Percentiles rank a stretch among this genome's conserved stretches.
These are phyloP conservation scores for zebrafish (Danio rerio) DNA, from an alignment of 2,113 vertebrate genomes.

Conservation along the genomic window GRCz12tu NC_133194.1:44183501-44184000, in stretches of 20 bases:
- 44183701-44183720: slow-evolving; percentile 65
- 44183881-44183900: slow-evolving; percentile 36
- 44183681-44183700: slow-evolving; percentile 70
- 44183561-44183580: slow-evolving; percentile 76
- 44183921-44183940: slow-evolving; percentile 10
- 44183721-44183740: slow-evolving; percentile 64
- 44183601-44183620: slow-evolving; percentile 80
- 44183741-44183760: slow-evolving; percentile 66
- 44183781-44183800: slow-evolving; percentile 58
- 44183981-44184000: not conserved
- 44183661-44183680: slow-evolving; percentile 79
- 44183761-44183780: slow-evolving; percentile 52
- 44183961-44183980: not conserved
- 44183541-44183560: slow-evolving; percentile 76
- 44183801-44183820: slow-evolving; percentile 52
- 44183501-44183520: not conserved
- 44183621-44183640: slow-evolving; percentile 69
- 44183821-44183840: slow-evolving; percentile 59
- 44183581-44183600: slow-evolving; percentile 71
- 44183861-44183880: slow-evolving; percentile 19
- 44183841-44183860: slow-evolving; percentile 61
- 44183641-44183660: slow-evolving; percentile 69
- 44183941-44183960: not conserved
- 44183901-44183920: not conserved
- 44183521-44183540: not conserved